Conservation (phyloP, 1,140 invertebrate species). For the Apocrypta bakeri region DNA sequence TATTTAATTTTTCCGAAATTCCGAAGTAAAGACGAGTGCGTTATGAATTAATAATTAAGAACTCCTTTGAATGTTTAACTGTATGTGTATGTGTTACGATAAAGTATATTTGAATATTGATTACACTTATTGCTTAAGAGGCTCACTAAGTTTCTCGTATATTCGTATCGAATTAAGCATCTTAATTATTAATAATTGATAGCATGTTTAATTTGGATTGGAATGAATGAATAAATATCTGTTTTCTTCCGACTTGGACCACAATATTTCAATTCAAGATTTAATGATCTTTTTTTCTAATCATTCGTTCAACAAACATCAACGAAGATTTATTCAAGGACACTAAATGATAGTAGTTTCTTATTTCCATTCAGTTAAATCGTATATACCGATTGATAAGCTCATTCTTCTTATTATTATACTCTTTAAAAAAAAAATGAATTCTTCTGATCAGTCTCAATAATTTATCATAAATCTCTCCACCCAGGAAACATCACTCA, state of each 20-base stretch:
- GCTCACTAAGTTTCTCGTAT: neutral
- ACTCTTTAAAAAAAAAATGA: neutral
- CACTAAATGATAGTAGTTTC: neutral
- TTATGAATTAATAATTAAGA: neutral
- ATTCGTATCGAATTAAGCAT: neutral
- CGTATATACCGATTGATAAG: neutral
- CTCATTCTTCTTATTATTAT: neutral
- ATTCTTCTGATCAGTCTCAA: neutral
- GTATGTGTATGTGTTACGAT: neutral
- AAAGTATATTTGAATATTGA: neutral
- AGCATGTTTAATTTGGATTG: neutral
- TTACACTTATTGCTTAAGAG: neutral
- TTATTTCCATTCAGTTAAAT: neutral
- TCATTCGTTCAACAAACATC: neutral
- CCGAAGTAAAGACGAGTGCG: neutral
- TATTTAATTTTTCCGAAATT: neutral
- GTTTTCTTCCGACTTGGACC: neutral
- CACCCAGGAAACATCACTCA: neutral
- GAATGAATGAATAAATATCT: neutral
- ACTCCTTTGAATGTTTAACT: neutral
- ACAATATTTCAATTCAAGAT: neutral
- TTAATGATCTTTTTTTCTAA: neutral
- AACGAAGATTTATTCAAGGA: neutral
- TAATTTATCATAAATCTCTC: neutral
- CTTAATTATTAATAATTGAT: conserved; percentile 1